Evolutionary conservation across 2,797 vertebrate species (phyloP), one percentile per base, ranked within the genome.

Genomic region (Acanthis flammea): DNA sequence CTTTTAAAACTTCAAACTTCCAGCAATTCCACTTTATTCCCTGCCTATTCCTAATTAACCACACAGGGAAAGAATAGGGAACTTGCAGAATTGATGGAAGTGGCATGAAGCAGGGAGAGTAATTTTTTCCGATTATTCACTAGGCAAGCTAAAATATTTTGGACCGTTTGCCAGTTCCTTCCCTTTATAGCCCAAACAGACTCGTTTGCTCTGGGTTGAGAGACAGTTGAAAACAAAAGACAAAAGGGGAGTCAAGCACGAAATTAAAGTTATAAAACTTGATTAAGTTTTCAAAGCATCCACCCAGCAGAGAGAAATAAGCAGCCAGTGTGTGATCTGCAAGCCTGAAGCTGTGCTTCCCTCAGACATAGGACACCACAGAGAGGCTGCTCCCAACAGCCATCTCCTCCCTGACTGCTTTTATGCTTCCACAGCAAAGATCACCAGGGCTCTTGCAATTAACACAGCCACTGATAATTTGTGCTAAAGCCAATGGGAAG

Each of bases 191-290:
- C 63, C 67, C 74, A 82, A 53, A 1, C 9, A 18, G 78, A 82
- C 45, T 79, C 63, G 37, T 94, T 89, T 70, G 55, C 67, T 76
- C 71, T 48, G 27, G 37, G 62, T 30, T 84, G 62, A 0, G 1
- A 93, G 77, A 84, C 21, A 18, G 63, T 42, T 83, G 47, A 76
- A 33, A 74, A 74, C 60, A 71, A 70, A 68, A 73, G 33, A 53
- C 41, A 79, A 85, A 73, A 95, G 41, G 44, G 37, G 88, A 93
- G 53, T 66, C 60, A 70, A 71, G 60, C 87, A 82, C 33, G 0
- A 93, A 95, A 95, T 92, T 87, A 93, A 95, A 92, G 89, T 87
- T 62, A 85, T 93, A 89, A 93, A 96, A 93, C 63, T 82, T 73
- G 30, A 88, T 90, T 35, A 93, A 85, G 75, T 89, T 93, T 91